These are phyloP conservation scores for Aphidius gifuensis DNA, from an alignment of 1,140 invertebrate species.

Conservation along the genomic window DNA sequence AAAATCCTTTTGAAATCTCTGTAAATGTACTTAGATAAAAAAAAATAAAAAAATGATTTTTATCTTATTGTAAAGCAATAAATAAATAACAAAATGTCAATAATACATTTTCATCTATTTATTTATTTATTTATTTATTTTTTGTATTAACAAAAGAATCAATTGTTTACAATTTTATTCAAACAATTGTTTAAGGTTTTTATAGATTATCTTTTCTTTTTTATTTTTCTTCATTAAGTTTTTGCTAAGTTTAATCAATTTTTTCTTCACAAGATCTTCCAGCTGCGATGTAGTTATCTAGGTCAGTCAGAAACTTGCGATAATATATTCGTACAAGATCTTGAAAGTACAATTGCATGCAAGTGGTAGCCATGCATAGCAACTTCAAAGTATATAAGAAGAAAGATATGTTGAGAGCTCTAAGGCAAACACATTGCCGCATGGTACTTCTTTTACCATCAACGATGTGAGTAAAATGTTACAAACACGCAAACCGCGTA, in stretches of 20 bases:
- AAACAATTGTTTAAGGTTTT: too few relatives aligned
- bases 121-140: neutral
- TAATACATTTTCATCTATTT: too few relatives aligned
- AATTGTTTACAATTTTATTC: too few relatives aligned
- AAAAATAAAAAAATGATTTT: too few relatives aligned
- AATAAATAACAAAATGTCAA: too few relatives aligned
- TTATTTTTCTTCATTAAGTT: neutral
- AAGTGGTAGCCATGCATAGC: neutral
- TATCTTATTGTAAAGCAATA: too few relatives aligned
- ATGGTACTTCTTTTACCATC: constrained; percentile 1
- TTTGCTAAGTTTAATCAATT: too few relatives aligned
- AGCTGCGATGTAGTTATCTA: neutral
- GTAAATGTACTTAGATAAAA: too few relatives aligned
- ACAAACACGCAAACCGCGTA: constrained; percentile 26
- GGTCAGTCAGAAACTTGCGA: constrained; percentile 1
- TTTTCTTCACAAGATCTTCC: too few relatives aligned
- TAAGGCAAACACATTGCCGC: constrained; percentile 1
- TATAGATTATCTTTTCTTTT: too few relatives aligned
- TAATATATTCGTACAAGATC: constrained; percentile 8
- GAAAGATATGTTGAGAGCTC: constrained; percentile 10
- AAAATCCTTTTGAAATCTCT: too few relatives aligned
- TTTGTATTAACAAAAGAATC: neutral
- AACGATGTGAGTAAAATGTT: constrained; percentile 15
- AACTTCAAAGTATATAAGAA: neutral
- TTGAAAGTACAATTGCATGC: constrained; percentile 6